Evolutionary conservation across 2,797 vertebrate species (phyloP), one percentile per base, ranked within the genome.

Genomic region (Urocyon cinereoargenteus): DNA sequence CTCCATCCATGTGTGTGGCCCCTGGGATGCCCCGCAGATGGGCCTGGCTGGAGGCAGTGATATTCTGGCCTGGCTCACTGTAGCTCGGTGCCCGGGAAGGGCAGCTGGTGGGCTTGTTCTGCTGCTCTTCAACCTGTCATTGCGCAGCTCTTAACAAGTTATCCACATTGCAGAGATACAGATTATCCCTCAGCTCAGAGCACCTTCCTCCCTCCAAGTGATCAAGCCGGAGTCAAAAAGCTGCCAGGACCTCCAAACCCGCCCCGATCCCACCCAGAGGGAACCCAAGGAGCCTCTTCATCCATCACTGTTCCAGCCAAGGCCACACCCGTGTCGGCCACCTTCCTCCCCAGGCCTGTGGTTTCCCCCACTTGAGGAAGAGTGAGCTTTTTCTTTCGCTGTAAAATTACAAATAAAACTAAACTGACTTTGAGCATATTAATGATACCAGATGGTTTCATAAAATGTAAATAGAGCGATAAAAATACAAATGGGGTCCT

Each of bases 401-500:
- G 14, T 92, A 95, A 97, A 98, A 96, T 98, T 89, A 97, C 28
- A 92, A 94, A 86, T 96, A 93, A 87, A 95, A 93, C 78, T 13
- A 79, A 98, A 97, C 94, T 66, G 96, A 97, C 79, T 98, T 98
- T 97, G 92, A 98, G 96, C 78, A 87, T 96, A 98, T 98, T 98
- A 98, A 97, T 94, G 95, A 95, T 96, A 97, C 97, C 98, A 99
- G 98, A 98, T 98, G 98, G 97, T 93, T 98, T 98, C 97, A 97
- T 98, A 98, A 98, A 98, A 98, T 97, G 97, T 97, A 98, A 99
- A 98, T 91, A 97, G 89, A 93, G 91, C 4, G 86, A 98, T 98
- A 98, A 98, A 98, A 98, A 97, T 97, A 97, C 91, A 97, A 94
- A 97, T 18, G 89, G 96, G 86, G 94, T 88, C 79, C 94, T 98